Evolutionary conservation across 2,797 vertebrate genomes (phyloP), one percentile per base, ranked within the genome.

Genomic region (Vespertilio murinus): DNA sequence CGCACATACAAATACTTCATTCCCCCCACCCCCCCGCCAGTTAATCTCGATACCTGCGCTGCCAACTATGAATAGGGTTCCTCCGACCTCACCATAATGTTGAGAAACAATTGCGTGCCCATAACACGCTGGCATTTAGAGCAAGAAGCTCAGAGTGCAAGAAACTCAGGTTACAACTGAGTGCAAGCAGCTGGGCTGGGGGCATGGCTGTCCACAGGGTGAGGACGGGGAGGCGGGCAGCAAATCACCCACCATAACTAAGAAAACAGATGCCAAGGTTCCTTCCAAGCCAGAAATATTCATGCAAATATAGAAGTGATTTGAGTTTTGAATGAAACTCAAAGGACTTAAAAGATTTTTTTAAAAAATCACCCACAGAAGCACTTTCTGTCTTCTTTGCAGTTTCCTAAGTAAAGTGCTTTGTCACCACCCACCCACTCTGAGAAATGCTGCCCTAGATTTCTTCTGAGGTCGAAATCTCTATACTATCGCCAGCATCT

Each of bases 231-330:
- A 1, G 0, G 3, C 22, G 1, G 25, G 56, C 8, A 3, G 16
- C 28, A 3, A 17, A 3, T 3, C 7, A 6, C 9, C 3, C 4
- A 4, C 5, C 5, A 0, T 7, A 1, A 1, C 20, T 3, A 3
- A 47, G 90, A 11, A n/a, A 8, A 40, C 16, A 16, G 25, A 4
- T 3, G 30, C 3, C 1, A 0, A 1, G 38, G 5, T n/a, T 25
- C 64, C 18, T 47, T 22, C 52, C 59, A 4, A 3, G n/a, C 25
- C 4, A 30, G 61, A 23, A 12, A 30, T 8, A 9, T 0, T 16
- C 17, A 3, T 18, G 5, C 2, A 67, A 17, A 80, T 1, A 5
- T 1, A 5, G 18, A 54, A 16, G 18, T 0, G 6, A 20, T 18
- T 10, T 23, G 11, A 52, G 33, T 30, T 59, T 17, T 23, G 5